Conservation (phyloP, 2,888 invertebrate species). For the Linnaemya tessellans region DNA sequence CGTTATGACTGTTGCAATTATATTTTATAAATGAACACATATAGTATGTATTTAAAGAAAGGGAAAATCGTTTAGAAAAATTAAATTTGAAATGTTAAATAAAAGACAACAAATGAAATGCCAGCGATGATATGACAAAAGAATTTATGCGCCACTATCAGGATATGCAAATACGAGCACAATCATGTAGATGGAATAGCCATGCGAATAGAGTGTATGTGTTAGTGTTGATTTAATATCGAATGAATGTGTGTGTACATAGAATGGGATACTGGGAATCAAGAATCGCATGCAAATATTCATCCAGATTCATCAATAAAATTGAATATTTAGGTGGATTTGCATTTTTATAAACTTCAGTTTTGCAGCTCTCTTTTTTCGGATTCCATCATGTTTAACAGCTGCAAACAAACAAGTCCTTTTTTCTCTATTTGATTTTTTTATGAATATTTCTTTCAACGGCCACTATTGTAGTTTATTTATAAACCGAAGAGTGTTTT, state of each 20-base stretch:
- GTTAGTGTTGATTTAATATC: not conserved
- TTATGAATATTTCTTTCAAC: not conserved
- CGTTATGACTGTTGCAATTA: too few species aligned
- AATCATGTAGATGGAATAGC: too few species aligned
- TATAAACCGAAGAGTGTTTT: too few species aligned
- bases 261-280: not conserved
- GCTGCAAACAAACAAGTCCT: slow-evolving; percentile 6
- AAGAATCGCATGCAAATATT: not conserved
- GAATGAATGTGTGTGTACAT: not conserved
- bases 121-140: too few species aligned
- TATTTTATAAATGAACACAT: too few species aligned
- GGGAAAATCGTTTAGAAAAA: too few species aligned
- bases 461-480: too few species aligned
- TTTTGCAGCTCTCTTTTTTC: not conserved
- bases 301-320: slow-evolving; percentile 14
- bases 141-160: too few species aligned
- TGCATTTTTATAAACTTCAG: slow-evolving; percentile 4
- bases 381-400: not conserved
- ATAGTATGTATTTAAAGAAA: too few species aligned
- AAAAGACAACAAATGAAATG: too few species aligned
- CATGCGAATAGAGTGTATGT: not conserved
- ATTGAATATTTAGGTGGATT: not conserved
- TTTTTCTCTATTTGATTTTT: not conserved
- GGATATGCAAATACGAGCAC: not conserved
- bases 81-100: too few species aligned